Percentiles rank a stretch among this genome's conserved stretches.
Evolutionary conservation across 2,797 vertebrate species (phyloP).

Genomic region (Allobates femoralis): DNA sequence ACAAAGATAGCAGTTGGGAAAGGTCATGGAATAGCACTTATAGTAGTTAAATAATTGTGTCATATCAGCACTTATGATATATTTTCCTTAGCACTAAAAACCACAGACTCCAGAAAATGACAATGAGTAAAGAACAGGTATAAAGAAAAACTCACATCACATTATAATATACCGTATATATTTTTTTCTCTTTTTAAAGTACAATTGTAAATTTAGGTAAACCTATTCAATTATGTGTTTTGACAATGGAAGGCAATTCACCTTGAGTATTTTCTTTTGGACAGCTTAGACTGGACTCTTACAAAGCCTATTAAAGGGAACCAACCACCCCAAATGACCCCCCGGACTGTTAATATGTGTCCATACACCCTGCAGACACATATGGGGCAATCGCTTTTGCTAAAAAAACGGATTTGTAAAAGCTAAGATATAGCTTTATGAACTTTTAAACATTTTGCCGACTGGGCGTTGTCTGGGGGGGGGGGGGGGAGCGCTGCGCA

Average conservation of each 20-base stretch:
- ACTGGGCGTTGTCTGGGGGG: too few relatives aligned
- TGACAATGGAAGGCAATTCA: neutral
- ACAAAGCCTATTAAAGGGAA: too few relatives aligned
- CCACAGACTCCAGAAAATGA: neutral
- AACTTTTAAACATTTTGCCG: too few relatives aligned
- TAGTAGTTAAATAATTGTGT: slow-evolving; percentile 61
- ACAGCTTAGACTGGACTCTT: too few relatives aligned
- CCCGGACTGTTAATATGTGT: too few relatives aligned
- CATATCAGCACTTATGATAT: slow-evolving; percentile 24
- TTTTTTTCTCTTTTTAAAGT: neutral
- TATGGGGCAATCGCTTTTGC: too few relatives aligned
- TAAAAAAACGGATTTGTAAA: too few relatives aligned
- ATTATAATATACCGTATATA: neutral
- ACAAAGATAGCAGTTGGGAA: slow-evolving; percentile 73
- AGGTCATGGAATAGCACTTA: slow-evolving; percentile 63
- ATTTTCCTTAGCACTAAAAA: neutral
- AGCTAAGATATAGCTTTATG: too few relatives aligned
- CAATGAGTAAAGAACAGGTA: slow-evolving; percentile 1
- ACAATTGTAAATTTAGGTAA: neutral
- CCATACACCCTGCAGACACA: too few relatives aligned
- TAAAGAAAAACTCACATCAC: neutral
- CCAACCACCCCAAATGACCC: too few relatives aligned
- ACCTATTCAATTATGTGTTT: neutral
- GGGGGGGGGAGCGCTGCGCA: too few relatives aligned
- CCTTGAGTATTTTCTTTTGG: neutral